These are phyloP conservation scores for Eupithecia abbreviata DNA, from an alignment of 2,888 invertebrate genomes.

Conservation along the genomic window DNA sequence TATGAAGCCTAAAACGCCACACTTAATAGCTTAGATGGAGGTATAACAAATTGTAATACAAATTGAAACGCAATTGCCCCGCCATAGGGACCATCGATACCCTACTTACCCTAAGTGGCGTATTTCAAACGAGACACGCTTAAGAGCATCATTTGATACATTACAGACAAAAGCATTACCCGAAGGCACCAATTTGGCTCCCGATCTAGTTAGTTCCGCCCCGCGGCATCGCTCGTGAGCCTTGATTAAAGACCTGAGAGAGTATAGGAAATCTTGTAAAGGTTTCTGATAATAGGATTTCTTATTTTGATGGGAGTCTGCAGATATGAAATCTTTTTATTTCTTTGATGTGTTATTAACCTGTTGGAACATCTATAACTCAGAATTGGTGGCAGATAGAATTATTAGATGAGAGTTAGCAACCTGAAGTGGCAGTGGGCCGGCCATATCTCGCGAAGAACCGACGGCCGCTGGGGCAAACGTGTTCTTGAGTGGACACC, in stretches of 20 bases:
- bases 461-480: too few relatives aligned
- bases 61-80: neutral
- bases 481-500: too few relatives aligned
- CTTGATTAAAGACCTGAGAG: slow-evolving; percentile 32
- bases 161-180: slow-evolving; percentile 34
- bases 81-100: neutral
- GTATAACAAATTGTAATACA: neutral
- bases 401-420: too few relatives aligned
- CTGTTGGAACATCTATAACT: neutral
- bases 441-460: too few relatives aligned
- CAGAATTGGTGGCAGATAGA: neutral
- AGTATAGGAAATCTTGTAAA: slow-evolving; percentile 24
- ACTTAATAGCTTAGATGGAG: neutral
- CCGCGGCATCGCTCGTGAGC: slow-evolving; percentile 32
- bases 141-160: slow-evolving; percentile 29
- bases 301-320: neutral
- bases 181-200: slow-evolving; percentile 36
- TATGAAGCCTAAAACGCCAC: neutral
- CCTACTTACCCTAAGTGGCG: slow-evolving; percentile 15
- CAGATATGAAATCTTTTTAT: neutral
- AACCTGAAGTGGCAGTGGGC: too few relatives aligned
- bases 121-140: slow-evolving; percentile 4
- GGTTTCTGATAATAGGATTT: neutral
- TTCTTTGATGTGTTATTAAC: neutral
- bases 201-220: slow-evolving; percentile 43